Evolutionary conservation across 2,888 invertebrate genomes (phyloP).

Genomic region (Theristus sp.): DNA sequence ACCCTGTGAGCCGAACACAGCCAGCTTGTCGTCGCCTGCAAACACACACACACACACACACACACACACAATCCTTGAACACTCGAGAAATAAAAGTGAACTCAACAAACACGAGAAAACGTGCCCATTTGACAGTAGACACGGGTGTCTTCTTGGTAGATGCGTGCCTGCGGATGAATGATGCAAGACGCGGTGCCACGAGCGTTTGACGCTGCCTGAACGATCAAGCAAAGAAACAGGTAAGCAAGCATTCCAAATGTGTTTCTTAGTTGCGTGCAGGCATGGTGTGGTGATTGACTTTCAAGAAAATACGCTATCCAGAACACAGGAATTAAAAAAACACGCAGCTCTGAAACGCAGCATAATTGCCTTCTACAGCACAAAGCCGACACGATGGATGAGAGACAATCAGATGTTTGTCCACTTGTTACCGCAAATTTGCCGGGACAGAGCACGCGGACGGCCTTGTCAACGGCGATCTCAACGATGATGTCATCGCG

Average conservation of each 20-base stretch:
- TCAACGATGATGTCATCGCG: constrained; percentile 31
- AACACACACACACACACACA: constrained; percentile 19
- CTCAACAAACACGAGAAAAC: constrained; percentile 8
- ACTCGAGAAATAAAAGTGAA: too few relatives aligned
- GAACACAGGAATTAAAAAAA: too few relatives aligned
- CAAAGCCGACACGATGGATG: too few relatives aligned
- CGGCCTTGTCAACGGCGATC: constrained; percentile 31
- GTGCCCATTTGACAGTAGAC: constrained; percentile 28
- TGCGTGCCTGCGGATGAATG: constrained; percentile 30
- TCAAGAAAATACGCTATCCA: too few relatives aligned
- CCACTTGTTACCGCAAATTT: constrained; percentile 29
- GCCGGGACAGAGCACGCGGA: constrained; percentile 31
- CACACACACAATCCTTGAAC: too few relatives aligned
- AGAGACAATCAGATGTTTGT: constrained; percentile 1
- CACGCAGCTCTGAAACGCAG: too few relatives aligned
- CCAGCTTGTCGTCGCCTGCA: constrained; percentile 1
- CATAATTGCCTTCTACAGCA: too few relatives aligned
- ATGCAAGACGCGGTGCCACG: constrained; percentile 29
- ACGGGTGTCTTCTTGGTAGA: constrained; percentile 30
- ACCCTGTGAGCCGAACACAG: constrained; percentile 17
- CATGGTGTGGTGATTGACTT: neutral
- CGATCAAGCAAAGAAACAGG: constrained; percentile 20
- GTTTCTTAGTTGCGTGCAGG: neutral
- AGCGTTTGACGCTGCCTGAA: constrained; percentile 26
- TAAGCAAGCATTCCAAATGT: neutral